Percentiles rank a stretch among this genome's conserved stretches.
phyloP scores from a whole-genome alignment of 2,797 vertebrate genomes.

The Tenualosa thibaudeaui region DNA sequence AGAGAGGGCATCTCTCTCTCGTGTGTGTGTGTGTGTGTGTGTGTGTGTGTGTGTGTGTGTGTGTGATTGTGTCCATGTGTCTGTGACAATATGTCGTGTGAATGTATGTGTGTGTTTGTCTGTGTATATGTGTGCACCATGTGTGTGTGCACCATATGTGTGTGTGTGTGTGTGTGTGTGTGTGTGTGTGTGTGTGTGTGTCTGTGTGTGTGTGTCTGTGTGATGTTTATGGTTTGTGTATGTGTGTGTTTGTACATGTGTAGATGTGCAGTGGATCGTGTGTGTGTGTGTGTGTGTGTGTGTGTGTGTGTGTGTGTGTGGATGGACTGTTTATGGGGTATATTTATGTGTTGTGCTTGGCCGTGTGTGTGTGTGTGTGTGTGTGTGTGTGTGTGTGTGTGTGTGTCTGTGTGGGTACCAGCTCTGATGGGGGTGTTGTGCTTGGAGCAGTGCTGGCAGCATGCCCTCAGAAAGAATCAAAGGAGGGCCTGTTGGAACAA shows the following conservation, averaged over 20 bases:
- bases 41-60: not conserved
- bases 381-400: not conserved
- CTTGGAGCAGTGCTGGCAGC: conserved; percentile 39
- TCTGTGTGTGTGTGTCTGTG: not conserved
- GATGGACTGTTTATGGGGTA: no score
- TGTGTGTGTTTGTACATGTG: conserved; percentile 29
- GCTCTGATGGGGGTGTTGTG: not conserved
- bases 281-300: not conserved
- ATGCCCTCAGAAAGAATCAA: conserved; percentile 50
- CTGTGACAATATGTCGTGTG: not conserved
- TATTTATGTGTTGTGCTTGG: no score
- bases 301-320: not conserved
- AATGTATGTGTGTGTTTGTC: conserved; percentile 27
- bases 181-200: not conserved
- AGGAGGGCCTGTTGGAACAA: conserved; percentile 43
- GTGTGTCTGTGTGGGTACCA: not conserved
- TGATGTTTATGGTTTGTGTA: no score
- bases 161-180: not conserved
- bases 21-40: not conserved
- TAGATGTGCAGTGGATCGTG: no score
- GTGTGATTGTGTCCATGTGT: not conserved
- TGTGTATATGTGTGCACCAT: not conserved
- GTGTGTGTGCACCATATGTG: not conserved
- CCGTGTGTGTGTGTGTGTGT: conserved; percentile 30
- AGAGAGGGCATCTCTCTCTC: not conserved